Conservation (phyloP, 1,140 invertebrate genomes). For the Megathymus violae region DNA sequence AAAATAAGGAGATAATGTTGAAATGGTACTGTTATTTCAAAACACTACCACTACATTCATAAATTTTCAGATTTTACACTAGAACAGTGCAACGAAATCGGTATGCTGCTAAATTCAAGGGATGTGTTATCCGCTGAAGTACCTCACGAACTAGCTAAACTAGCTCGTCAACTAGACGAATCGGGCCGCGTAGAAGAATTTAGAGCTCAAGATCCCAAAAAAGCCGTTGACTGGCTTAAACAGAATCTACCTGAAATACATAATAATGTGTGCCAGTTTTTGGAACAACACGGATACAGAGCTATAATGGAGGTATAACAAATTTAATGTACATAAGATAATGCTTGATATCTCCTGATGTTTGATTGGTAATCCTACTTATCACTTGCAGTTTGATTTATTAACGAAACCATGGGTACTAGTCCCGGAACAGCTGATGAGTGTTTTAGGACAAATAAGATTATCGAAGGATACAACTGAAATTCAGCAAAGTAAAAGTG, state of each 20-base stretch:
- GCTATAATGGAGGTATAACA: constrained; percentile 88
- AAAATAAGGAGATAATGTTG: too few relatives aligned
- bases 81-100: constrained; percentile 86
- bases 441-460: constrained; percentile 84
- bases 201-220: constrained; percentile 76
- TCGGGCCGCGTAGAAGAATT: constrained; percentile 84
- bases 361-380: constrained; percentile 33
- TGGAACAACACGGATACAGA: constrained; percentile 90
- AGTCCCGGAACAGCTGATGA: constrained; percentile 86
- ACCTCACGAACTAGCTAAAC: constrained; percentile 80
- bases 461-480: constrained; percentile 39
- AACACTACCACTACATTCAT: too few relatives aligned
- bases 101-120: constrained; percentile 86
- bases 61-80: constrained; percentile 83
- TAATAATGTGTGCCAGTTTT: constrained; percentile 84
- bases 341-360: too few relatives aligned
- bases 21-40: too few relatives aligned
- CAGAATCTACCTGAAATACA: constrained; percentile 81
- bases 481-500: constrained; percentile 40
- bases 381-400: constrained; percentile 86
- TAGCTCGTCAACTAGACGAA: constrained; percentile 82
- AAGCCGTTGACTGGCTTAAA: constrained; percentile 85
- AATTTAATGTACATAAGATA: too few relatives aligned
- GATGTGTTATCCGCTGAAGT: constrained; percentile 89
- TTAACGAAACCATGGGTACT: constrained; percentile 87